Evolutionary conservation across 1,140 invertebrate species (phyloP).

Genomic region (Euwallacea similis): DNA sequence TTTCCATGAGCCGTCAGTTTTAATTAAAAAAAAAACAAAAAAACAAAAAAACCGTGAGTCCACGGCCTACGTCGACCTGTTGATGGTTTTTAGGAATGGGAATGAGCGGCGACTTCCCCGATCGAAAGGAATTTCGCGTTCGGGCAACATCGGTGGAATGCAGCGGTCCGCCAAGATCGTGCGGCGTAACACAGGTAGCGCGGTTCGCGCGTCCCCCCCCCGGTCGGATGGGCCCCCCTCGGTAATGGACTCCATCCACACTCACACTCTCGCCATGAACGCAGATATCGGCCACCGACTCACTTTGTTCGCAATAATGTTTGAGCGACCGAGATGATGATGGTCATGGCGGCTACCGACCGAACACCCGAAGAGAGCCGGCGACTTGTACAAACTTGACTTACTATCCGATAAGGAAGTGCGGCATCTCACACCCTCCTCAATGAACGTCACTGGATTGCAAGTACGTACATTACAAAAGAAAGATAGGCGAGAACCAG

Average conservation of each 20-base stretch:
- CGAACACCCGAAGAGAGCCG: no score
- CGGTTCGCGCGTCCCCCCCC: constrained; percentile 27
- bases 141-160: constrained; percentile 45
- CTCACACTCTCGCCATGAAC: constrained; percentile 24
- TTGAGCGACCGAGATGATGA: no score
- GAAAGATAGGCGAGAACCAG: constrained; percentile 19
- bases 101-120: constrained; percentile 10
- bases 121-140: constrained; percentile 38
- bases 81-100: constrained; percentile 4
- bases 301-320: no score
- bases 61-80: constrained; percentile 19
- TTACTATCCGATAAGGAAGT: not conserved
- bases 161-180: constrained; percentile 48
- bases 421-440: not conserved
- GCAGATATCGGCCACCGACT: constrained; percentile 20
- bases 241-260: constrained; percentile 7
- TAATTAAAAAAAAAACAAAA: no score
- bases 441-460: constrained; percentile 17
- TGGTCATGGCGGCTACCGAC: no score
- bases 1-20: no score
- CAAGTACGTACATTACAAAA: not conserved
- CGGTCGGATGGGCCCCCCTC: not conserved
- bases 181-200: constrained; percentile 53
- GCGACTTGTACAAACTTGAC: not conserved
- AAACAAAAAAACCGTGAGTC: no score